Evolutionary conservation across 2,888 invertebrate species (phyloP), one percentile per base, ranked within the genome.

Genomic region (Stenotaenia linearis): DNA sequence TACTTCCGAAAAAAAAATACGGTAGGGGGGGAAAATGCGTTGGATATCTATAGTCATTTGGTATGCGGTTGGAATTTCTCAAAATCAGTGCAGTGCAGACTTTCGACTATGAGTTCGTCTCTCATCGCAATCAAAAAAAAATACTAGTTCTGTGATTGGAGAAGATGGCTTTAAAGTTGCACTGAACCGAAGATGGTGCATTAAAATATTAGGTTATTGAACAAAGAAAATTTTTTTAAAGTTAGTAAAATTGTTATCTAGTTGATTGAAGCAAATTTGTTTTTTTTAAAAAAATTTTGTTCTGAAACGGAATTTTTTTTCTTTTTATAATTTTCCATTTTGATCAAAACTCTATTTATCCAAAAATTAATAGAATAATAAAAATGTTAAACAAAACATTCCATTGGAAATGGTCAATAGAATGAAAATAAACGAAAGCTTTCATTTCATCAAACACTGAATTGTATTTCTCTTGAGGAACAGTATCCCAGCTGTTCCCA

Each of bases 81-180:
- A 61, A 61, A 61, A 61, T 61, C 61, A 61, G 61, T 61, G 61
- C 61, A 61, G 25, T 61, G 23, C 61, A 45, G 18, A 45, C 45
- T n/a, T 45, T 45, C n/a, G 45, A 45, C 45, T 45, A 45, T 12
- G 25, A 5, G 10, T 25, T 25, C 25, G 7, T 61, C 25, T 61
- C 15, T 9, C 61, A 61, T 25, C 23, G 7, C 56, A 61, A 61
- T 61, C 61, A 61, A 61, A 61, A 61, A 23, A 56, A 4, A 56
- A 37, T 1, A 37, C 1, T 15, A 40, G 15, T 40, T 28, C 25
- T 9, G 61, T 61, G 25, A 61, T 61, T 61, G 61, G 61, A 28
- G 25, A 25, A 61, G 25, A 1, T 61, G 25, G 15, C 5, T 61
- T 61, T 25, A 25, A 5, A 9, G 18, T 56, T 40, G 40, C 15